Conservation (phyloP, 2,888 invertebrate genomes). For the Drosophila demipolita region DNA sequence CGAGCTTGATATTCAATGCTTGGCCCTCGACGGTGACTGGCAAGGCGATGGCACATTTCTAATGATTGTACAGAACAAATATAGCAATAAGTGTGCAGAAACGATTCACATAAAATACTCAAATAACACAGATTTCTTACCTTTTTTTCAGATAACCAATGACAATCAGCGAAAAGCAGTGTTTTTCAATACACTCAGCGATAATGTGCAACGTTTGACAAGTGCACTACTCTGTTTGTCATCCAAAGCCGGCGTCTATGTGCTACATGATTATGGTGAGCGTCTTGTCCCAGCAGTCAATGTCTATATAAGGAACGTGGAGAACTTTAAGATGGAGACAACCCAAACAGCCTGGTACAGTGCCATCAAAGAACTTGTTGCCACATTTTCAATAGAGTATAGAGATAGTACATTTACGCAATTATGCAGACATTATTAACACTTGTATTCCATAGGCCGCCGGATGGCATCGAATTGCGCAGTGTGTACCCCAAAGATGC, state of each 20-base stretch:
- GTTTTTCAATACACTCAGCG: constrained; percentile 71
- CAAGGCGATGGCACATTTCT: constrained; percentile 80
- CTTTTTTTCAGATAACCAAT: constrained; percentile 27
- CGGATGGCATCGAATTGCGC: not conserved
- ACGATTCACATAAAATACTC: not conserved
- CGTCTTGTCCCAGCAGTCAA: constrained; percentile 55
- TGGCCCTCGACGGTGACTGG: constrained; percentile 80
- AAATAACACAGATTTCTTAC: not conserved
- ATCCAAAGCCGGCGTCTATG: constrained; percentile 5
- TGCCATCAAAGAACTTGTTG: constrained; percentile 58
- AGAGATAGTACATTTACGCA: not conserved
- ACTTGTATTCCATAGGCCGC: not conserved
- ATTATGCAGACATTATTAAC: not conserved
- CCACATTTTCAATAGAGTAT: constrained; percentile 68
- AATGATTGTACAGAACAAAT: constrained; percentile 63
- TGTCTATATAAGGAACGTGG: constrained; percentile 42
- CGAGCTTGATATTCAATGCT: constrained; percentile 57
- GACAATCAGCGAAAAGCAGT: constrained; percentile 22
- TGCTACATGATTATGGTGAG: constrained; percentile 57
- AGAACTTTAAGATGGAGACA: constrained; percentile 1
- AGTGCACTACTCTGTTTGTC: constrained; percentile 61
- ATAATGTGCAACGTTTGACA: constrained; percentile 56
- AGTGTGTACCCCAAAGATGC: constrained; percentile 42
- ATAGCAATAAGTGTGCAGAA: not conserved
- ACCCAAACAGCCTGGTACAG: constrained; percentile 67